Base-by-base conservation (phyloP, 2,797 vertebrate genomes). In the Sebastolobus altivelis region DNA sequence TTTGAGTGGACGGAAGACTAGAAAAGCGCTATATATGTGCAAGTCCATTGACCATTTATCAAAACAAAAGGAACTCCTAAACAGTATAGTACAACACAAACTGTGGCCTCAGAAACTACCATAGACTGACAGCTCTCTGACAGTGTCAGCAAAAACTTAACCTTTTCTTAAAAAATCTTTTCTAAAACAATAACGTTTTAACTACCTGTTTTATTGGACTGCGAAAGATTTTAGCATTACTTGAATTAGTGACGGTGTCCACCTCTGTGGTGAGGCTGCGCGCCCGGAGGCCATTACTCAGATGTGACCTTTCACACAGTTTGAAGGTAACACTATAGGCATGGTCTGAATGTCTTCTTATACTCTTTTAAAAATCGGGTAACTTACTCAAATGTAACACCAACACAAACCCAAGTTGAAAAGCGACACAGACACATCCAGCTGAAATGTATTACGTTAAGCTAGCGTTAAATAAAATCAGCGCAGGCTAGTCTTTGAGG, bases 241-340 rank as follows among this genome's bases (percentile, higher is more conserved):
- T 8, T 12, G 16, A 52, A 20, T 25, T 16, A 0, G n/a, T 37
- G 7, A 29, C 8, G 4, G 33, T 27, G 46, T 38, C 8, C 55
- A 56, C n/a, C 68, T 70, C 22, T 25, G 3, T 69, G n/a, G 68
- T 33, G 58, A 40, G 20, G 52, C 14, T 8, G 9, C n/a, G 4
- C n/a, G 16, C 4, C n/a, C 2, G 25, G 5, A 70, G 31, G 65
- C 69, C 68, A 40, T 25, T 43, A 40, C 25, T 70, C 14, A 11
- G 79, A 60, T 37, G 14, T 81, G 84, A 88, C 86, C 88, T 87
- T 81, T 81, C 61, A 72, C 84, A 84, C 75, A 81, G 38, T 79
- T 68, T 63, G 13, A 78, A 71, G 72, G 73, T 66, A 74, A 78
- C 58, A 8, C 40, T 22, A 27, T 2, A 6, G 7, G 3, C 25